Conservation (phyloP, 1,140 invertebrate species). For the Bicyclus anynana region DNA sequence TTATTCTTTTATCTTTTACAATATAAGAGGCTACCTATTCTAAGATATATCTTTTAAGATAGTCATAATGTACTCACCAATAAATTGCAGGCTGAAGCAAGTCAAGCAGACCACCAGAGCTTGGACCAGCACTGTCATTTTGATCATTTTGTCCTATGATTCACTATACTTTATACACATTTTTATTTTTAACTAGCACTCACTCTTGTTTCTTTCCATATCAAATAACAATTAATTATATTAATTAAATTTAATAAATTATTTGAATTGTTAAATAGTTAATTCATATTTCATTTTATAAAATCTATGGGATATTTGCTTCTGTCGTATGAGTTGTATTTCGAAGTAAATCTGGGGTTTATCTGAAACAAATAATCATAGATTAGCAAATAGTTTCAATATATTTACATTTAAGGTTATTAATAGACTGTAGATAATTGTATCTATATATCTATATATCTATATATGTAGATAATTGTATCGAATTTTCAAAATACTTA, state of each 20-base stretch:
- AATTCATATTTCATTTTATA: not conserved
- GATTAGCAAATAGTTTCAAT: slow-evolving; percentile 8
- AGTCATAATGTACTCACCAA: slow-evolving; percentile 43
- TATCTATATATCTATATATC: no score
- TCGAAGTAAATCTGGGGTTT: not conserved
- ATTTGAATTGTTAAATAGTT: not conserved
- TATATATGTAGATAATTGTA: no score
- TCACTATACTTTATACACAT: slow-evolving; percentile 32
- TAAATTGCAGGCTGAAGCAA: slow-evolving; percentile 44
- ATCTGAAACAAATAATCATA: slow-evolving; percentile 20
- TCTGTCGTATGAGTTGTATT: not conserved
- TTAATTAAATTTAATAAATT: no score
- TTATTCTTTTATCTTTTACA: no score
- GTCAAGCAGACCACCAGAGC: slow-evolving; percentile 39
- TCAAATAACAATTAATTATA: not conserved
- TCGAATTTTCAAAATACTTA: no score
- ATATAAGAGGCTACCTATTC: no score
- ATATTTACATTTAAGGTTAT: no score
- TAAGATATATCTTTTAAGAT: no score
- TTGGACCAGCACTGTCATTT: slow-evolving; percentile 43
- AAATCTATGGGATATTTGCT: not conserved
- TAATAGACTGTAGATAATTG: no score
- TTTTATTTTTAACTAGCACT: slow-evolving; percentile 19
- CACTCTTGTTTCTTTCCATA: slow-evolving; percentile 5
- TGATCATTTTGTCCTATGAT: slow-evolving; percentile 28